phyloP scores from a whole-genome alignment of 2,797 vertebrate genomes.

The Cynopterus sphinx region DNA sequence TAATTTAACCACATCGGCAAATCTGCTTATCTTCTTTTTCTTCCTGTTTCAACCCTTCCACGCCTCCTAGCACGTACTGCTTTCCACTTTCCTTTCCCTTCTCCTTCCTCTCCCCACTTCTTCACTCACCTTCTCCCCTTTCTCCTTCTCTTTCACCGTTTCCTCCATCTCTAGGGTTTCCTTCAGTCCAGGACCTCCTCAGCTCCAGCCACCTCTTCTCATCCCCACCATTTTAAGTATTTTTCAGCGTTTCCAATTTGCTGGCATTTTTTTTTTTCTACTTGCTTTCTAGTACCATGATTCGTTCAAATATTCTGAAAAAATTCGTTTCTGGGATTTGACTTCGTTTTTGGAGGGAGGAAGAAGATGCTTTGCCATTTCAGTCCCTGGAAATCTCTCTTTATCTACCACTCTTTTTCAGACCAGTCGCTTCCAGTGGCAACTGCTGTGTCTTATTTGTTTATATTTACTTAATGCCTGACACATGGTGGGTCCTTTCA shows the following conservation, averaged over 20 bases:
- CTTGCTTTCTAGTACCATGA: neutral
- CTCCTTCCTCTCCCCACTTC: neutral
- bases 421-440: neutral
- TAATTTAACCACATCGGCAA: neutral
- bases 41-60: neutral
- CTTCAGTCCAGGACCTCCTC: accelerated
- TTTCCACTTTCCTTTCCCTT: neutral
- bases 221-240: neutral
- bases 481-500: neutral
- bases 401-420: neutral
- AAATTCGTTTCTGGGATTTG: neutral
- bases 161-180: neutral
- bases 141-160: neutral
- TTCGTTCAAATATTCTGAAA: neutral
- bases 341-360: neutral
- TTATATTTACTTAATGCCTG: conserved; percentile 11
- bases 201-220: neutral
- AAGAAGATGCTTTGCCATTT: neutral
- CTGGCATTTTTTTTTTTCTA: neutral
- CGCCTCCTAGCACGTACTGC: accelerated
- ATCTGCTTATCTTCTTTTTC: accelerated
- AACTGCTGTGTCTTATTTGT: neutral
- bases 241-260: neutral
- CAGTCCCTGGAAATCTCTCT: neutral
- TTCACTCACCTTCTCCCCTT: neutral